Percentiles rank a stretch among this genome's conserved stretches.
Evolutionary conservation across 35 echinoderm and acorn worm genomes (phyloP).

Genomic region (Amphiura filiformis): DNA sequence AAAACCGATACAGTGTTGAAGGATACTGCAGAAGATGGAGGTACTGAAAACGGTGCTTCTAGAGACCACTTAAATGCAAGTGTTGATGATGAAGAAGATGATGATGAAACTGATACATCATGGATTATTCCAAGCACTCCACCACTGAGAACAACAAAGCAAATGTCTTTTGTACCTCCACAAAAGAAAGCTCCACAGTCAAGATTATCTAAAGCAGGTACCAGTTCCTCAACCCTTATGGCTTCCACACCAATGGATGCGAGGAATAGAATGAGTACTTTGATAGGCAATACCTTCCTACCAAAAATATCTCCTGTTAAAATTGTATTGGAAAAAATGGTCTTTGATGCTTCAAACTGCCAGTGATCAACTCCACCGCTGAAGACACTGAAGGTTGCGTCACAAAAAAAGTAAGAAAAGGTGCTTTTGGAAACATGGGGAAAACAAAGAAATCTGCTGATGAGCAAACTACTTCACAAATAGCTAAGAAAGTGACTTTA

Average conservation of each 20-base stretch:
- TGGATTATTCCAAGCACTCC: slow-evolving; percentile 5
- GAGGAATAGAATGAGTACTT: neutral
- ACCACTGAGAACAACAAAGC: neutral
- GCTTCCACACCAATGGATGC: neutral
- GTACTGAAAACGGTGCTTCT: neutral
- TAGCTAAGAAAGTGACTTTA: too few relatives aligned
- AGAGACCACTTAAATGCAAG: neutral
- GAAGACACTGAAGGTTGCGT: too few relatives aligned
- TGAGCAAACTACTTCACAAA: too few relatives aligned
- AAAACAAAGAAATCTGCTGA: too few relatives aligned
- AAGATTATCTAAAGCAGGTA: neutral
- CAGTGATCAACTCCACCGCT: too few relatives aligned
- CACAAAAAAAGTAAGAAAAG: too few relatives aligned
- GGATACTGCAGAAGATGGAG: neutral
- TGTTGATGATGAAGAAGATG: neutral
- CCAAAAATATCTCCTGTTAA: neutral
- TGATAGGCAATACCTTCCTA: neutral
- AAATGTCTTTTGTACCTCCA: neutral
- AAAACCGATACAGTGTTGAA: neutral
- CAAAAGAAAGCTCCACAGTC: neutral
- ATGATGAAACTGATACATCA: neutral
- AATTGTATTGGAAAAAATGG: neutral
- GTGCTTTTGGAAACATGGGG: too few relatives aligned
- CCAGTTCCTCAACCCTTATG: neutral
- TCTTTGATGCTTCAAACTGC: neutral